Evolutionary conservation across 64 coral and sea anemone genomes (phyloP).

Genomic region (Pocillopora damicornis): DNA sequence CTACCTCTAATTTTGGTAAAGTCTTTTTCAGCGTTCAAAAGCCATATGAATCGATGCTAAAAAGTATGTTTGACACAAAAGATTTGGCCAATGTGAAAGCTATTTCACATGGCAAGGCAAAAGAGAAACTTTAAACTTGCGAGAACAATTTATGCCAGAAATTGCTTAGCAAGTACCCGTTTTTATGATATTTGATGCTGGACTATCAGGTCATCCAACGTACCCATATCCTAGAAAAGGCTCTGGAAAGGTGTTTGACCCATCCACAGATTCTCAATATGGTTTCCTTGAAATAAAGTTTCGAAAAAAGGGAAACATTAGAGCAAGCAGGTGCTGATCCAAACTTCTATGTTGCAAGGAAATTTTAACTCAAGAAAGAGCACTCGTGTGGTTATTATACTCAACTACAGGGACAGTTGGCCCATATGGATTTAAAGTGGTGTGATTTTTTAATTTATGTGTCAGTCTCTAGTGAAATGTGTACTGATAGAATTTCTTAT

Average conservation of each 20-base stretch:
- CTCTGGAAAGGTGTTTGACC: neutral
- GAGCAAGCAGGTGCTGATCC: no score
- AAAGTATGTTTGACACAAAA: conserved; percentile 39
- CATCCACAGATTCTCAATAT: no score
- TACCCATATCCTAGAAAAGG: conserved; percentile 33
- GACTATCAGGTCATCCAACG: conserved; percentile 12
- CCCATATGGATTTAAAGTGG: no score
- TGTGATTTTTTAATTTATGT: no score
- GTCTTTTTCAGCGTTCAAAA: conserved; percentile 22
- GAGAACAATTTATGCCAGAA: conserved; percentile 39
- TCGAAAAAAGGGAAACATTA: no score
- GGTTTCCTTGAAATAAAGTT: no score
- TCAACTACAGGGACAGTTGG: no score
- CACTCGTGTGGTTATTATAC: no score
- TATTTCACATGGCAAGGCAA: conserved; percentile 62
- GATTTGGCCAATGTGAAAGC: conserved; percentile 54
- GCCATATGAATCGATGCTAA: conserved; percentile 41
- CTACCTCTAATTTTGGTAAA: conserved; percentile 50
- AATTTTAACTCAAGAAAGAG: no score
- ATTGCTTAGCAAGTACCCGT: conserved; percentile 24
- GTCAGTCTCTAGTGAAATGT: no score
- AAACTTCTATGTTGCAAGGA: no score
- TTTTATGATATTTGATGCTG: conserved; percentile 61
- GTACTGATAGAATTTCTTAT: no score
- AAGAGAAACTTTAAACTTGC: conserved; percentile 42